A percentile compares a stretch with the other conserved stretches of the same genome.
Conservation (phyloP, 2,888 invertebrate genomes). For the Microctonus aethiopoides region DNA sequence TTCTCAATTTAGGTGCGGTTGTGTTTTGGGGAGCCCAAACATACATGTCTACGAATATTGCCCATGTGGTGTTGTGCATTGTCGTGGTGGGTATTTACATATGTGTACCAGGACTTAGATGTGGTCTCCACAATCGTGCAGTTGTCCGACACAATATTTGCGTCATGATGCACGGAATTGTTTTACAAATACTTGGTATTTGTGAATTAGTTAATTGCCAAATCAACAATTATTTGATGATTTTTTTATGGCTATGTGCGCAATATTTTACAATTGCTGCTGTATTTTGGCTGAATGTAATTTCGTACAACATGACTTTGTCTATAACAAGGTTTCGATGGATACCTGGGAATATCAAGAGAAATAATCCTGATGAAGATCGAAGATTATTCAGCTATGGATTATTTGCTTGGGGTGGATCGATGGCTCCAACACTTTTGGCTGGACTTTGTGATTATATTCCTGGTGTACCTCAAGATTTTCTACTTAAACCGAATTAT, state of each 20-base stretch:
- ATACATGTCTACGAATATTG: slow-evolving; percentile 53
- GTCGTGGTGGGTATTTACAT: slow-evolving; percentile 51
- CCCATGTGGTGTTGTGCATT: slow-evolving; percentile 51
- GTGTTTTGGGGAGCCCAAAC: slow-evolving; percentile 55
- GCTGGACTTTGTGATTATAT: slow-evolving; percentile 48
- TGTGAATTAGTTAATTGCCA: slow-evolving; percentile 43
- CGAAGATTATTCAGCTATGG: slow-evolving; percentile 46
- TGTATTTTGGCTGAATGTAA: slow-evolving; percentile 54
- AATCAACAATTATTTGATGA: slow-evolving; percentile 36
- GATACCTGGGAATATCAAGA: slow-evolving; percentile 39
- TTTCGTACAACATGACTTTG: slow-evolving; percentile 56
- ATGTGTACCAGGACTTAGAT: slow-evolving; percentile 48
- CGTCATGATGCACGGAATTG: slow-evolving; percentile 47
- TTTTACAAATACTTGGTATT: slow-evolving; percentile 45
- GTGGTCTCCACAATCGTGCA: slow-evolving; percentile 51
- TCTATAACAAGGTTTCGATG: slow-evolving; percentile 52
- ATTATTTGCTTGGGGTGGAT: slow-evolving; percentile 44
- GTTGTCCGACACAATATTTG: slow-evolving; percentile 53
- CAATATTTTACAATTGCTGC: slow-evolving; percentile 55
- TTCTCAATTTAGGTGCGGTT: slow-evolving; percentile 38
- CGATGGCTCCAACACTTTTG: slow-evolving; percentile 43
- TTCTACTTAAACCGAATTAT: slow-evolving; percentile 44
- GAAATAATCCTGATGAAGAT: slow-evolving; percentile 40
- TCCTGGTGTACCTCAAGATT: slow-evolving; percentile 42
- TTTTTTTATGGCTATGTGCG: slow-evolving; percentile 47